A percentile compares a stretch with the other conserved stretches of the same genome.
These are phyloP conservation scores for Typhlichthys eigenmanni DNA, from an alignment of 2,797 vertebrate genomes.

Conservation along the genomic window DNA sequence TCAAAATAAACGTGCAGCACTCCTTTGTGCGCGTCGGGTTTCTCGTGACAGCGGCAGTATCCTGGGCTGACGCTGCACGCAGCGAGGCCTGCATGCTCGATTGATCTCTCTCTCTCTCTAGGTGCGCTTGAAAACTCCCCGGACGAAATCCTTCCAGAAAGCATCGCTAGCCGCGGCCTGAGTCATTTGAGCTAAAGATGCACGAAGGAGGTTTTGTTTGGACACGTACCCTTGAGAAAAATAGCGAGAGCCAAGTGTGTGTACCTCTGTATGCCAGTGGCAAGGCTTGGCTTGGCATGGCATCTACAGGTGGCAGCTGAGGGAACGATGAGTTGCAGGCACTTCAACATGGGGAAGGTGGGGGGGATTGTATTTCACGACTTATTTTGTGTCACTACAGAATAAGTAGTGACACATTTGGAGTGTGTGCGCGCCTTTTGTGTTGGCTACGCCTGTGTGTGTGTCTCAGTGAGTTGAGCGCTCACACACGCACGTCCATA, in stretches of 20 bases:
- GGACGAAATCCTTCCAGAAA: background rate
- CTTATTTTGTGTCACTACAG: no score
- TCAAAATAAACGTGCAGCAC: conserved; percentile 51
- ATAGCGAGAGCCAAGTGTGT: conserved; percentile 31
- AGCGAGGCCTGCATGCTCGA: background rate
- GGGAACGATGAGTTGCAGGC: conserved; percentile 16
- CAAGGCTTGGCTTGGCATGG: conserved; percentile 2
- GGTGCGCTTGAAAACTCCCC: background rate
- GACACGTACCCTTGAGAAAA: conserved; percentile 50
- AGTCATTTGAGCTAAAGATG: conserved; percentile 40
- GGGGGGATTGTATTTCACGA: no score
- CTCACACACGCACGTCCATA: conserved; percentile 1
- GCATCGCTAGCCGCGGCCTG: conserved; percentile 6
- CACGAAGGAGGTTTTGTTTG: conserved; percentile 37
- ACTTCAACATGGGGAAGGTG: background rate
- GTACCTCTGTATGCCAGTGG: conserved; percentile 17
- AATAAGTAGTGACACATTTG: no score
- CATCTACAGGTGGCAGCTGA: conserved; percentile 46
- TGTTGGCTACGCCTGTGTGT: no score
- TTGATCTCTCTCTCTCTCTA: background rate
- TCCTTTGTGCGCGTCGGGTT: conserved; percentile 11
- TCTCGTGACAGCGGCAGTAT: no score
- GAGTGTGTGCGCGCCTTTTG: no score
- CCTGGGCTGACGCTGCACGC: background rate
- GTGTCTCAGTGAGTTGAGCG: no score